phyloP scores from a whole-genome alignment of 2,888 invertebrate species.

The Tinea semifulvella region DNA sequence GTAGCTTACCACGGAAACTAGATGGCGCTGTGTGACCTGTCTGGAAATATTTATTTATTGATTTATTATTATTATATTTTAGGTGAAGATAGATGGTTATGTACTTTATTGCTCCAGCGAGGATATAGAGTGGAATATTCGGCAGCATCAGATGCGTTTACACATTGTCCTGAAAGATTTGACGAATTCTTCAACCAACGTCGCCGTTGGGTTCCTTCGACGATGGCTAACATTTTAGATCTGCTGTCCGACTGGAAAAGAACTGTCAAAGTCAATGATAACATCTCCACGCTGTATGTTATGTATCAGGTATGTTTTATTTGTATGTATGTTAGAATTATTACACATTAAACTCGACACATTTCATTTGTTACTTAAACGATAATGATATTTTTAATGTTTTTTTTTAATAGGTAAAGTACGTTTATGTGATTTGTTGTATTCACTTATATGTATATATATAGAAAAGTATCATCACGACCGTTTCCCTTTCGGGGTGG shows the following conservation, averaged over 20 bases:
- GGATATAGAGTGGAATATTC: constrained; percentile 94
- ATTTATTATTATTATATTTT: too few relatives aligned
- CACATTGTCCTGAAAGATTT: constrained; percentile 92
- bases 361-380: too few relatives aligned
- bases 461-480: too few relatives aligned
- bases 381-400: too few relatives aligned
- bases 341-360: neutral
- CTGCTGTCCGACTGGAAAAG: constrained; percentile 79
- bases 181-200: constrained; percentile 95
- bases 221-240: constrained; percentile 94
- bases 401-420: too few relatives aligned
- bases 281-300: constrained; percentile 85
- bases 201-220: constrained; percentile 95
- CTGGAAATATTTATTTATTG: too few relatives aligned
- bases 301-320: constrained; percentile 61
- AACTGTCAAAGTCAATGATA: constrained; percentile 86
- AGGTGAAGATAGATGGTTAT: constrained; percentile 97
- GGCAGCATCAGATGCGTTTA: constrained; percentile 94
- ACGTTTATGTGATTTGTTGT: too few relatives aligned
- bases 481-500: too few relatives aligned
- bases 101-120: constrained; percentile 89
- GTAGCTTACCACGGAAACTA: too few relatives aligned
- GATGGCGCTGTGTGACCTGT: too few relatives aligned
- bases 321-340: neutral
- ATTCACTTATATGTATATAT: too few relatives aligned